Base-by-base conservation (phyloP, 2,888 invertebrate genomes). In the Sarcophaga rosellei region DNA sequence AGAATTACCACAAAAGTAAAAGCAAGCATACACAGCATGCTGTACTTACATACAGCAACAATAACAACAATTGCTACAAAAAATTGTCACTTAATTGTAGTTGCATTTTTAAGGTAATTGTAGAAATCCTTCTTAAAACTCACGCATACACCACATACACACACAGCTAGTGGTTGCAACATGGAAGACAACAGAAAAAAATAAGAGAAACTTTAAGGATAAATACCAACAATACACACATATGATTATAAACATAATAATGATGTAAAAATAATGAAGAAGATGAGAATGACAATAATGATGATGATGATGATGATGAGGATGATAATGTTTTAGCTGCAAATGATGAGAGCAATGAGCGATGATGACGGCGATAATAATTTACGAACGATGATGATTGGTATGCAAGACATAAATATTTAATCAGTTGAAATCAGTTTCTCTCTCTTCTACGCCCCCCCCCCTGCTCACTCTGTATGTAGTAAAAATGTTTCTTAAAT, bases 71-170 rank as follows among this genome's bases (percentile, higher is more conserved):
- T 17, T 53, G 53, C 69, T 47, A 62, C 72, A 76, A 86, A 86
- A 86, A 86, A 86, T 86, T 84, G 84, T 86, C 86, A 86, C 84
- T 86, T 86, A 86, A 86, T 86, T 86, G 84, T 81, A 84, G 81
- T 86, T 77, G 86, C 70, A 86, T 86, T 83, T 84, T 86, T 84
- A 78, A 86, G 81, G 81, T 84, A 81, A 81, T 86, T 81, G 84
- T 78, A 66, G 57, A 86, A 84, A 84, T 86, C 84, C 77, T 81
- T 86, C 65, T 76, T 81, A 23, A 65, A 57, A 65, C n/a, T 15
- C 47, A 70, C 17, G 57, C 59, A 76, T 5, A 69, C 21, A 75
- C 23, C 57, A 20, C 61, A 12, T 59, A 62, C n/a, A 63, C 53
- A n/a, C 44, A 63, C 8, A 45, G 45, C 53, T 65, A 20, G 12